Evolutionary conservation across 1,140 invertebrate species (phyloP), one percentile per base, ranked within the genome.

Genomic region (Drosophila sulfurigaster): DNA sequence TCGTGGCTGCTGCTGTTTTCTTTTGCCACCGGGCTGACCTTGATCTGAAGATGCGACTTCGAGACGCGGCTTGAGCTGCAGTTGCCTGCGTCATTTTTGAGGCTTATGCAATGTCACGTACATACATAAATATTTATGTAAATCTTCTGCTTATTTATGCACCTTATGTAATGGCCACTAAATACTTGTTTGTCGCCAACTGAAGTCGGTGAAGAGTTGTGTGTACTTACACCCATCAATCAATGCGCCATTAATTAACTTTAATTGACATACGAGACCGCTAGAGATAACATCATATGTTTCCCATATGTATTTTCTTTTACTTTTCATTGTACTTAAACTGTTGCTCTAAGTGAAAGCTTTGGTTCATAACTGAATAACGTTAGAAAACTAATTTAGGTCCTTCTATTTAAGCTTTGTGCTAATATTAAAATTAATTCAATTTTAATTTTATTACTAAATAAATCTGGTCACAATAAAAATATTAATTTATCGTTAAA

Each of bases 91-190:
- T 60, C 43, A 59, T 20, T 67, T 67, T 52, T 41, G 43, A 52
- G 49, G 60, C 52, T 78, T 78, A 78, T 78, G 76, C 62, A 78
- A 78, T 62, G 46, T 46, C 72, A 75, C 60, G 66, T 78, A 75
- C 76, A 62, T 41, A 78, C 56, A 63, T 51, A 62, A 45, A 60
- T 65, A 43, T 43, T 43, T 43, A 69, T 60, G 60, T 78, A 69
- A 65, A 75, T 78, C 76, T 78, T 65, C 66, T 78, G 59, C 52
- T 78, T 74, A 45, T 78, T 78, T 78, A 78, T 74, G 54, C 5
- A 5, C 66, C 43, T 78, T 78, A 75, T 78, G 76, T 54, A 78
- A 78, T 75, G 76, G 20, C 13, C 10, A 57, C 10, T 51, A 68
- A 75, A 69, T 65, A 75, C 65, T 75, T 75, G 58, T 69, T 57